Percentiles rank a stretch among this genome's conserved stretches.
phyloP scores from a whole-genome alignment of 1,140 invertebrate species.

The Drosophila tristis region DNA sequence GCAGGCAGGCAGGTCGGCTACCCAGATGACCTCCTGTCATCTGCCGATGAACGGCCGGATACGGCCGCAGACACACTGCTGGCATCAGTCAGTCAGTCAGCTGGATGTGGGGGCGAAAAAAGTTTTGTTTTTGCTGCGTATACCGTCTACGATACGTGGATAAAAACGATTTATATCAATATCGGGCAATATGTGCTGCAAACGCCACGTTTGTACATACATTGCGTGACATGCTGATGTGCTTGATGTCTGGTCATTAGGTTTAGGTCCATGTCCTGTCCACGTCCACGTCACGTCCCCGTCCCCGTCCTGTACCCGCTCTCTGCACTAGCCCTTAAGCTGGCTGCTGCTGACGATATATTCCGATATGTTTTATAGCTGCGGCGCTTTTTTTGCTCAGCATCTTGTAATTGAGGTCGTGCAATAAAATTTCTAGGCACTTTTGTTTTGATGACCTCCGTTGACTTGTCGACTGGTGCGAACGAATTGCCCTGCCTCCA shows the following conservation, averaged over 20 bases:
- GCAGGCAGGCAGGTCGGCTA: conserved; percentile 2
- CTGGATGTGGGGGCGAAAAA: conserved; percentile 17
- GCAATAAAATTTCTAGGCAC: conserved; percentile 52
- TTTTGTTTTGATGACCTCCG: conserved; percentile 52
- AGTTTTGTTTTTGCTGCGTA: conserved; percentile 55
- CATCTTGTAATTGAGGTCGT: conserved; percentile 62
- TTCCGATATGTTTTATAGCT: conserved; percentile 50
- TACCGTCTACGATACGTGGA: conserved; percentile 34
- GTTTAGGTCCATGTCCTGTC: conserved; percentile 11
- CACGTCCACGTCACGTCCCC: too few species aligned
- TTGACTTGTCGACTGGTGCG: conserved; percentile 26
- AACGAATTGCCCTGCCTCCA: conserved; percentile 9
- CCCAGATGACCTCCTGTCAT: conserved; percentile 60
- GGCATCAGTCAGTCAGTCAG: conserved; percentile 24
- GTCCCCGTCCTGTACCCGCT: too few species aligned
- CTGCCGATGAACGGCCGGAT: conserved; percentile 41
- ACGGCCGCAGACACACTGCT: conserved; percentile 4
- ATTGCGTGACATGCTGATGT: conserved; percentile 35
- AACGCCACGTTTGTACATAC: too few species aligned
- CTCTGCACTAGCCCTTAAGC: conserved; percentile 7
- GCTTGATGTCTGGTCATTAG: conserved; percentile 67
- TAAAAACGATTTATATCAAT: conserved; percentile 81
- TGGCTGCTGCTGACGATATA: background rate
- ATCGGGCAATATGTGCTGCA: conserved; percentile 41
- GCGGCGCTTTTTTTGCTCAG: conserved; percentile 20